Conservation (phyloP, 64 coral and sea anemone genomes). For the Pocillopora verrucosa region DNA sequence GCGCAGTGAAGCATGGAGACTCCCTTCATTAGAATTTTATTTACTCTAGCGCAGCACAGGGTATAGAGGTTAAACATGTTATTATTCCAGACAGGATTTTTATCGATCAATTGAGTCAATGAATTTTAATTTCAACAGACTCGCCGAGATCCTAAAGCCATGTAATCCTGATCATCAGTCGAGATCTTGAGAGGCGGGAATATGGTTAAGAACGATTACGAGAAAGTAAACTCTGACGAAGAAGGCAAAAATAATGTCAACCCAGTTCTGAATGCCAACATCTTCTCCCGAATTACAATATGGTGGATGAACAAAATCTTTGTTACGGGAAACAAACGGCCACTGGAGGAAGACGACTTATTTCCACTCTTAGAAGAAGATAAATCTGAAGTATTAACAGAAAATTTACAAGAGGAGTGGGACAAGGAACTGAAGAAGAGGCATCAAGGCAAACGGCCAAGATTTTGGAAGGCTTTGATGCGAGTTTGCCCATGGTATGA, state of each 20-base stretch:
- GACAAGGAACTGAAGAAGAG: slow-evolving; percentile 72
- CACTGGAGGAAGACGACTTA: slow-evolving; percentile 83
- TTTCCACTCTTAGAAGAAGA: slow-evolving; percentile 87
- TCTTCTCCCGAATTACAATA: slow-evolving; percentile 83
- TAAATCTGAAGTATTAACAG: slow-evolving; percentile 80
- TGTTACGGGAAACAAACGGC: slow-evolving; percentile 76
- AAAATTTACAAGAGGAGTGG: slow-evolving; percentile 80
- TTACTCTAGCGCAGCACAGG: background rate
- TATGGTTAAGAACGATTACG: slow-evolving; percentile 63
- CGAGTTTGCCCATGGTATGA: slow-evolving; percentile 85
- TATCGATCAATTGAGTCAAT: background rate
- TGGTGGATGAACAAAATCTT: slow-evolving; percentile 99
- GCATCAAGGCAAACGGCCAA: slow-evolving; percentile 64
- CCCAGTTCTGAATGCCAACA: slow-evolving; percentile 85
- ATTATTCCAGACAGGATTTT: background rate
- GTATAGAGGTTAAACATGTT: background rate
- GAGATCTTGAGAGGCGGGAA: background rate
- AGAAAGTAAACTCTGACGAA: slow-evolving; percentile 68
- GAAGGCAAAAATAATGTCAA: slow-evolving; percentile 76
- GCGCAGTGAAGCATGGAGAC: background rate
- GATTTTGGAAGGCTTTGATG: slow-evolving; percentile 94
- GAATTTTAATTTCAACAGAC: background rate
- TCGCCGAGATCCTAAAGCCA: background rate
- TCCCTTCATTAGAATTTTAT: background rate
- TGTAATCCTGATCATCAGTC: background rate